These are phyloP conservation scores for Ophion obscuratus DNA, from an alignment of 2,888 invertebrate species.

Conservation along the genomic window DNA sequence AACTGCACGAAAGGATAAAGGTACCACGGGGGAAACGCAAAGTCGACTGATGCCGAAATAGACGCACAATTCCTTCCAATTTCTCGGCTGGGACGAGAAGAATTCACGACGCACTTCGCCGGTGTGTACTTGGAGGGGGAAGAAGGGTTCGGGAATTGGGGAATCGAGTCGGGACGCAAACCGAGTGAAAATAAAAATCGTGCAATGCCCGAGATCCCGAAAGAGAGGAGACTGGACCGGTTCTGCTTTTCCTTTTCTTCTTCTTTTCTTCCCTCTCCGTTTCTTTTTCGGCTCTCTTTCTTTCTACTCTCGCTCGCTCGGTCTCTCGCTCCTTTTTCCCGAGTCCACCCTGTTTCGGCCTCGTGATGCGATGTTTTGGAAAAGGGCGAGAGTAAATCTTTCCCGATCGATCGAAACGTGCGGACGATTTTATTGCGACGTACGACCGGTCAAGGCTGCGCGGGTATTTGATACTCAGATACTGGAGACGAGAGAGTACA, in stretches of 20 bases:
- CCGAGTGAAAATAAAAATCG: conserved; percentile 56
- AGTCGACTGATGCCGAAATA: conserved; percentile 56
- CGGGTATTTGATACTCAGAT: conserved; percentile 25
- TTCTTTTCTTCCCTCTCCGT: conserved; percentile 2
- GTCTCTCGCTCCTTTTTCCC: background rate
- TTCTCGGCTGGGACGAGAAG: conserved; percentile 20
- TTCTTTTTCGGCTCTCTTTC: conserved; percentile 3
- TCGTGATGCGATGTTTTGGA: background rate
- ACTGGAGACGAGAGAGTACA: conserved; percentile 15
- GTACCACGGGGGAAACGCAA: conserved; percentile 18
- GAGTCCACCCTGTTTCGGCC: background rate
- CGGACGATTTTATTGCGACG: conserved; percentile 41
- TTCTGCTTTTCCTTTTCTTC: conserved; percentile 38
- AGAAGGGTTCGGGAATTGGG: conserved; percentile 49
- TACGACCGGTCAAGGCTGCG: conserved; percentile 54
- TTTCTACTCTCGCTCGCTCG: background rate
- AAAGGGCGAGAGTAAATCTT: background rate
- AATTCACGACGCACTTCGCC: conserved; percentile 30
- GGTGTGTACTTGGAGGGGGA: conserved; percentile 1
- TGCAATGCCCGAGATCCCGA: conserved; percentile 34
- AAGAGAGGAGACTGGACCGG: conserved; percentile 35
- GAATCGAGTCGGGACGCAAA: conserved; percentile 52
- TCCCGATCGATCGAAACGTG: background rate
- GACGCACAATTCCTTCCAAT: conserved; percentile 16
- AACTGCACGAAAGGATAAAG: background rate